Percentiles rank a stretch among this genome's conserved stretches.
phyloP scores from a whole-genome alignment of 2,888 invertebrate genomes.

The Eupithecia exiguata region DNA sequence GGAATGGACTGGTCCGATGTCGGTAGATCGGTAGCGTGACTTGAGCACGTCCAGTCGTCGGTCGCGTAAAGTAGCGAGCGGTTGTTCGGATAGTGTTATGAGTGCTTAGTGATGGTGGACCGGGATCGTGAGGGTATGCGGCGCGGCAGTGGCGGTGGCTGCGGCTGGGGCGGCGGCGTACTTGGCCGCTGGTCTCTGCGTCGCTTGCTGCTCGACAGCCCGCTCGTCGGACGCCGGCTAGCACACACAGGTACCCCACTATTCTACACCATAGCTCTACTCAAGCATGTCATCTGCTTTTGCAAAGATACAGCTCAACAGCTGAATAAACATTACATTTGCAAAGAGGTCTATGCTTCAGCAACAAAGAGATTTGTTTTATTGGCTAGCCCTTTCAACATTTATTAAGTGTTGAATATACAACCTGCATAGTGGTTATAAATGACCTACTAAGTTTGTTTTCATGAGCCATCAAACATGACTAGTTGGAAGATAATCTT shows the following conservation, averaged over 20 bases:
- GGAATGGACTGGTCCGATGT: slow-evolving; percentile 48
- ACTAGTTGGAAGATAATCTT: not conserved
- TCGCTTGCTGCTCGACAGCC: slow-evolving; percentile 88
- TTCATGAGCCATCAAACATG: slow-evolving; percentile 3
- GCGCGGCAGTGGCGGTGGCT: slow-evolving; percentile 73
- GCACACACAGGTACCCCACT: slow-evolving; percentile 73
- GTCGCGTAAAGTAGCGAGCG: slow-evolving; percentile 53
- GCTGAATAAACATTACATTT: not conserved
- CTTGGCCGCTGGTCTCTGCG: slow-evolving; percentile 87
- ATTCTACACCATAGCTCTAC: not conserved
- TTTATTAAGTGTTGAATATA: not conserved
- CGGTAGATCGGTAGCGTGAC: slow-evolving; percentile 62
- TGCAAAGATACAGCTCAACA: not conserved
- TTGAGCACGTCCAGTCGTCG: slow-evolving; percentile 40
- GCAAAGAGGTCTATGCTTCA: not conserved
- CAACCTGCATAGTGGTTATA: not conserved
- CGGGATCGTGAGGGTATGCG: slow-evolving; percentile 75
- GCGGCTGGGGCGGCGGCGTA: slow-evolving; percentile 78
- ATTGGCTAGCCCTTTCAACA: not conserved
- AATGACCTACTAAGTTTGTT: not conserved
- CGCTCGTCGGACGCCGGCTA: slow-evolving; percentile 86
- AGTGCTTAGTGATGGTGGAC: slow-evolving; percentile 77
- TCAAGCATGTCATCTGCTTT: not conserved
- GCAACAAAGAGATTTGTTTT: not conserved
- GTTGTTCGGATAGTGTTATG: slow-evolving; percentile 52